A percentile compares a stretch with the other conserved stretches of the same genome.
phyloP scores from a whole-genome alignment of 2,888 invertebrate species.

The Limenitis camilla region DNA sequence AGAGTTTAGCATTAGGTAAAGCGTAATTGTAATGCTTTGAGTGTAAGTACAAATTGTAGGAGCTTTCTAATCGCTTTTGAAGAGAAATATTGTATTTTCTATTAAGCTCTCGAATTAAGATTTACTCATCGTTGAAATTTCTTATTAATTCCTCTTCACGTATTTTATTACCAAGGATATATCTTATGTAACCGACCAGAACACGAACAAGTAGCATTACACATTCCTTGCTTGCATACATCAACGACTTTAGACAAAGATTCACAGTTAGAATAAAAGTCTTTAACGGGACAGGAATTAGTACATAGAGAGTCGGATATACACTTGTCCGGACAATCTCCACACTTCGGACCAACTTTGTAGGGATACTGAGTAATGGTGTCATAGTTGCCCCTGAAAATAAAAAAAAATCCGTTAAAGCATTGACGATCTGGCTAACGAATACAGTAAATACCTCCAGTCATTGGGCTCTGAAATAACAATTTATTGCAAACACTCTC shows the following conservation, averaged over 20 bases:
- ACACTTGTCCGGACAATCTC: constrained; percentile 78
- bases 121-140: no score
- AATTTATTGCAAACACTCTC: no score
- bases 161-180: constrained; percentile 31
- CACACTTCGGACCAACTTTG: constrained; percentile 78
- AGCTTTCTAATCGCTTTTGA: no score
- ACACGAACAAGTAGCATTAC: constrained; percentile 84
- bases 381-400: constrained; percentile 80
- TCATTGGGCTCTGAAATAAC: no score
- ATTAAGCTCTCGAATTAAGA: no score
- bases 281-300: constrained; percentile 80
- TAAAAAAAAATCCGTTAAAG: background rate
- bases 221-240: constrained; percentile 69
- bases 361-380: constrained; percentile 79
- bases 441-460: no score
- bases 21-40: no score
- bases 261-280: constrained; percentile 82
- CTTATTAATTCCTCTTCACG: no score
- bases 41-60: no score
- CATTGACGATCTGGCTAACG: no score
- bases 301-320: constrained; percentile 79
- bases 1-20: no score
- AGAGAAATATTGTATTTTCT: no score
- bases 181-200: constrained; percentile 59
- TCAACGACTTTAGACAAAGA: constrained; percentile 67